Evolutionary conservation across 2,113 vertebrate genomes (phyloP).

Genomic region (Nasalis larvatus): DNA sequence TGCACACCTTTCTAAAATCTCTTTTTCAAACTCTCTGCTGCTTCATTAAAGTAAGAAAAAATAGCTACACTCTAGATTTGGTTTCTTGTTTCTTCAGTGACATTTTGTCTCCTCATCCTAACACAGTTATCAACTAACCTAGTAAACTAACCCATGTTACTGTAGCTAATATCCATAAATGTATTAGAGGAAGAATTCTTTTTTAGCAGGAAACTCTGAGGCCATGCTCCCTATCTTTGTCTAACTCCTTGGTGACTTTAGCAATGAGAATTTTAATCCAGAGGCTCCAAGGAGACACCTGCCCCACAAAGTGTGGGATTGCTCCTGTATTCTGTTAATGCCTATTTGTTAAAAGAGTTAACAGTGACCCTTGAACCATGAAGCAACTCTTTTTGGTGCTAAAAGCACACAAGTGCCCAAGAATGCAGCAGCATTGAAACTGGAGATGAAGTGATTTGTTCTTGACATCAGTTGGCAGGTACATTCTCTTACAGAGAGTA

Average conservation of each 20-base stretch:
- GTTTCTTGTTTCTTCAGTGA: not conserved
- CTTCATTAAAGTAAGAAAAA: not conserved
- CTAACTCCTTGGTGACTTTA: not conserved
- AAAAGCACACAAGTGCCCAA: not conserved
- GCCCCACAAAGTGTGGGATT: not conserved
- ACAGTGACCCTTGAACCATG: not conserved
- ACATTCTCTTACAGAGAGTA: not conserved
- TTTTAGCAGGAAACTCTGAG: not conserved
- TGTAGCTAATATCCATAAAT: not conserved
- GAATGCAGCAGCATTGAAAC: not conserved
- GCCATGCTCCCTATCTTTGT: not conserved
- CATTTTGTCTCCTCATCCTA: not conserved
- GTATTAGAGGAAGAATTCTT: not conserved
- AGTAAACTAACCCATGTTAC: not conserved
- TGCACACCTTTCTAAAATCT: not conserved
- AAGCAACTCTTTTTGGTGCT: constrained; percentile 7
- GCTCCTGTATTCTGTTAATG: not conserved
- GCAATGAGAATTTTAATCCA: not conserved
- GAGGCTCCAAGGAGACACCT: not conserved
- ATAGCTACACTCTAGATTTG: not conserved
- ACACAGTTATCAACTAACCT: not conserved
- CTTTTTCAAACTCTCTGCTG: not conserved
- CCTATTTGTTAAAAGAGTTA: not conserved
- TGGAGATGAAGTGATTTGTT: not conserved
- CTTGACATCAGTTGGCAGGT: not conserved